Percentiles rank a stretch among this genome's conserved stretches.
phyloP scores from a whole-genome alignment of 2,113 vertebrate species.

The Pongo abelii region DNA sequence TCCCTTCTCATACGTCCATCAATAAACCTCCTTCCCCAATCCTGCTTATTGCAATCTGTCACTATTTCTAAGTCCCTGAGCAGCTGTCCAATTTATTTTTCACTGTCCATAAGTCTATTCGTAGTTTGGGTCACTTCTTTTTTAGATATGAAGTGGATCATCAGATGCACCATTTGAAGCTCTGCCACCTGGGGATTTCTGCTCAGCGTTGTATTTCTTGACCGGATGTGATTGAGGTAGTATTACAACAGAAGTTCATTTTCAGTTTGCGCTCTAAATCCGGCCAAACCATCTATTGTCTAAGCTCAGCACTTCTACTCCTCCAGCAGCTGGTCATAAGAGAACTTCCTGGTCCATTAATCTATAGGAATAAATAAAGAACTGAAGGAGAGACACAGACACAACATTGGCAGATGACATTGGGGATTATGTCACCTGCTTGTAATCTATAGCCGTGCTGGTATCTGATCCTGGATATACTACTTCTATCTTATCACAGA shows the following conservation, averaged over 20 bases:
- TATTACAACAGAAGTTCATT: not conserved
- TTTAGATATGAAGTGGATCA: not conserved
- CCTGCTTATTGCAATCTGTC: not conserved
- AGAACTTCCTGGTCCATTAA: not conserved
- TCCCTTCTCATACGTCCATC: not conserved
- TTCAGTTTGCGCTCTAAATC: not conserved
- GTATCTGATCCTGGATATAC: not conserved
- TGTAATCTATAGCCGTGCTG: not conserved
- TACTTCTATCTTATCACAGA: not conserved
- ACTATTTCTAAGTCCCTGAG: not conserved
- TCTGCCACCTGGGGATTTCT: not conserved
- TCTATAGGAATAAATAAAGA: not conserved
- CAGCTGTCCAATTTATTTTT: not conserved
- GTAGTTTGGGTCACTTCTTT: not conserved
- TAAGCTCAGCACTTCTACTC: not conserved
- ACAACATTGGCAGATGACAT: not conserved
- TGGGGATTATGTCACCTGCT: not conserved
- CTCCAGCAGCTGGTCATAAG: not conserved
- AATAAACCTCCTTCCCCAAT: not conserved
- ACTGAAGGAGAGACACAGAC: not conserved
- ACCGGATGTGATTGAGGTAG: not conserved
- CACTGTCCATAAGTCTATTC: not conserved
- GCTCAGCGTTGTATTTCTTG: not conserved
- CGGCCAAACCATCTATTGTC: not conserved
- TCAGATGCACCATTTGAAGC: not conserved